Evolutionary conservation across 2,888 invertebrate species (phyloP).

Genomic region (Toxonevra muliebris): DNA sequence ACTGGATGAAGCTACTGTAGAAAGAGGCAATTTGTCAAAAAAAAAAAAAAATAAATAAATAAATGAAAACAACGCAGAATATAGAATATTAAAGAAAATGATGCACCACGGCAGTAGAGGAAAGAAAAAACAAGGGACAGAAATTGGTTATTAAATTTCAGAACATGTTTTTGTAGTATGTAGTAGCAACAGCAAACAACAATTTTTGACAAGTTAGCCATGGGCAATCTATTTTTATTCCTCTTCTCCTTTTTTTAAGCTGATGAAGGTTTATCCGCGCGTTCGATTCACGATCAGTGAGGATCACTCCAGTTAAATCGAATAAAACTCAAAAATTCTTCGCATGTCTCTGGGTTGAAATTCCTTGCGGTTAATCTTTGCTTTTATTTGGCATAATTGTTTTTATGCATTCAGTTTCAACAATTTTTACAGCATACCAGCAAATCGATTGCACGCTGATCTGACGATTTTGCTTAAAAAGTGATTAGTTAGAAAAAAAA

Average conservation of each 20-base stretch:
- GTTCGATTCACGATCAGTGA: constrained; percentile 44
- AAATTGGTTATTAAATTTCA: constrained; percentile 46
- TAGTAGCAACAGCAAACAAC: constrained; percentile 12
- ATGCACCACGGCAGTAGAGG: background rate
- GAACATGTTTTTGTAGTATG: constrained; percentile 35
- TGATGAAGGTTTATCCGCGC: constrained; percentile 57
- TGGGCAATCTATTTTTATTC: constrained; percentile 15
- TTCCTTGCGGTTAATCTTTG: no score
- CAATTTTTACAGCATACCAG: no score
- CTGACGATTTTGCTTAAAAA: no score
- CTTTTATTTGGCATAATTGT: no score
- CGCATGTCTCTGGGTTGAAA: no score
- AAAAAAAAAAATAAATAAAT: constrained; percentile 2
- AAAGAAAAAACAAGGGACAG: constrained; percentile 12
- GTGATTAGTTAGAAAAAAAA: no score
- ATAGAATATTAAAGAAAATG: constrained; percentile 17
- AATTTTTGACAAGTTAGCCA: constrained; percentile 39
- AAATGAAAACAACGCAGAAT: constrained; percentile 15
- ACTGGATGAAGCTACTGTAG: constrained; percentile 61
- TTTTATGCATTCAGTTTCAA: no score
- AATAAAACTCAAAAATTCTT: no score
- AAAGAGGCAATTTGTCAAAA: constrained; percentile 25
- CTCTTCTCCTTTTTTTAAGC: constrained; percentile 33
- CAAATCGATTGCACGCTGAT: no score
- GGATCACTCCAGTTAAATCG: constrained; percentile 9